Base-by-base conservation (phyloP, 64 coral and sea anemone species). In the Dendrophyllia cribrosa region DNA sequence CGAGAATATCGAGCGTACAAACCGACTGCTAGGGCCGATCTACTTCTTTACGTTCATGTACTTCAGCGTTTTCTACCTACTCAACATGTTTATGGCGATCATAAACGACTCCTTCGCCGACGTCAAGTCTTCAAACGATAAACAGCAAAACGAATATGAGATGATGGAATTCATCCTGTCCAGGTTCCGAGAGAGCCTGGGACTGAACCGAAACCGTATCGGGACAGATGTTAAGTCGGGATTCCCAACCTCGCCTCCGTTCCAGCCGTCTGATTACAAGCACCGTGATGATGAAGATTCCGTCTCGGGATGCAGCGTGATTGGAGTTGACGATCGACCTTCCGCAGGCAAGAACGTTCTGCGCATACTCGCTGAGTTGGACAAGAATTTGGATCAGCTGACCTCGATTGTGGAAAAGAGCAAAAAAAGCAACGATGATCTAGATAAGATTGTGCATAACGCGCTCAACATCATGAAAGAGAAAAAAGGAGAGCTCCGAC, bases 61-160 rank as follows among this genome's bases (percentile, higher is more conserved):
- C 66, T 93, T 98, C 70, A 93, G 92, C 72, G 94, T 98, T 0
- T 93, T 98, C n/a, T 95, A 92, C 72, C 77, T 96, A 23, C 93
- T 98, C 83, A 98, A 96, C 88, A 96, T 98, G 97, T 98, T 98
- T 8, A 73, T 96, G n/a, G 94, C 97, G 2, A 98, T 96, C 76
- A 96, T 98, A 64, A 98, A 96, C 77, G 94, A 98, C 77, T 79
- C 94, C 51, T 96, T 93, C 58, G 11, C 94, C 5, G 97, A 91
- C 1, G 94, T 98, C 21, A 95, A 96, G 46, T 49, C 72, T 6
- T 60, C 86, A 17, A 92, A 88, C 14, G 88, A 96, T 20, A 81
- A 94, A 17, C 66, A 88, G 13, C 13, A 87, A 0, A 98, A 91
- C n/a, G 97, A 98, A 44, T 88, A 96, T 26, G 97, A 98, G 76